Base-by-base conservation (phyloP, 2,888 invertebrate genomes). In the Sminthurides aquaticus region DNA sequence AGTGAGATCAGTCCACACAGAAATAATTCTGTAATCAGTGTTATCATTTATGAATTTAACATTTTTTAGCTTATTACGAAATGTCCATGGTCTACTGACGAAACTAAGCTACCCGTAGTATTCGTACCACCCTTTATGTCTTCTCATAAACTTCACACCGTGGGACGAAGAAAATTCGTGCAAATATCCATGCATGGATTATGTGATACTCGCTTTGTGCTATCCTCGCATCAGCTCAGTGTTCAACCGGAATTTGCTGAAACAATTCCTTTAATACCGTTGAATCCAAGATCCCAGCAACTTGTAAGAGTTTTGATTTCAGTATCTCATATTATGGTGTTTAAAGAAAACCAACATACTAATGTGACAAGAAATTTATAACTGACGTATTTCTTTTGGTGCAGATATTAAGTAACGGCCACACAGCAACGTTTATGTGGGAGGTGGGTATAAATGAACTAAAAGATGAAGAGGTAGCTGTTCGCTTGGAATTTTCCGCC, bases 91-190 rank as follows among this genome's bases (percentile, higher is more conserved):
- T 85, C 85, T 74, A 82, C 84, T 1, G 84, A 86, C 67, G 86
- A 88, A 29, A 82, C 84, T n/a, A 85, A 85, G 69, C 87, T 91
- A 55, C 83, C 85, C 1, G 80, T 94, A 3, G 86, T 88, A 76
- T 93, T 95, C 80, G 84, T 87, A 8, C 88, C 92, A 0, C 94
- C 95, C 0, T 85, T 96, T 78, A 84, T 85, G 73, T 85, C 89
- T 0, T 84, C 85, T 1, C 89, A 91, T 83, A 85, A 89, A 61
- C 82, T 96, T 18, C 88, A 92, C 67, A 93, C 95, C 0, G 88
- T 89, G 1, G 71, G 88, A 1, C 72, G 87, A 74, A 82, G 89
- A 72, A 95, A 95, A 80, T 93, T 90, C 76, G 78, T 94, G 22
- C 90, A 93, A 78, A 85, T 93, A 27, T 83, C 86, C 15, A 64